phyloP scores from a whole-genome alignment of 2,888 invertebrate genomes.

The Melinaea marsaeus region DNA sequence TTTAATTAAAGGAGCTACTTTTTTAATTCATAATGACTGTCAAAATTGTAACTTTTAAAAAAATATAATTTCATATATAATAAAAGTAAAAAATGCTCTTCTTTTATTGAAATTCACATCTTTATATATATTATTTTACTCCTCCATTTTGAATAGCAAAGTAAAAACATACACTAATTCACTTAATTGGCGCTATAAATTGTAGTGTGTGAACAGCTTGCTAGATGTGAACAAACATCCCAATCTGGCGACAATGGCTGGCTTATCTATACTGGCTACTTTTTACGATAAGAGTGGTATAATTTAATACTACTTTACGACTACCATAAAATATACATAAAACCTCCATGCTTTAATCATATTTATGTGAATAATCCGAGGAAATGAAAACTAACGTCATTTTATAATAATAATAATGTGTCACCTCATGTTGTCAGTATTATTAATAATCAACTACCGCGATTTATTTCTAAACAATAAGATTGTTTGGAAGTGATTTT shows the following conservation, averaged over 20 bases:
- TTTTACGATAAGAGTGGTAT: slow-evolving; percentile 39
- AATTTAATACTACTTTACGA: slow-evolving; percentile 31
- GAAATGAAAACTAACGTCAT: neutral
- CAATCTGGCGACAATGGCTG: slow-evolving; percentile 34
- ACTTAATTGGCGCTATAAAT: neutral
- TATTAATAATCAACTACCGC: neutral
- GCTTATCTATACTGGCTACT: slow-evolving; percentile 38
- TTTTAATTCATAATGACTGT: too few species aligned
- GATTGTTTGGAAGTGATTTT: too few species aligned
- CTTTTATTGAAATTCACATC: too few species aligned
- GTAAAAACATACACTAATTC: neutral
- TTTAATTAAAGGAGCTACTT: too few species aligned
- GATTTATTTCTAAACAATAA: too few species aligned
- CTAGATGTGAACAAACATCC: slow-evolving; percentile 34
- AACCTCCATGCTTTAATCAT: slow-evolving; percentile 24
- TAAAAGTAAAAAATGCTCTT: too few species aligned
- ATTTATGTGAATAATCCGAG: slow-evolving; percentile 16
- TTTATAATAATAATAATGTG: neutral
- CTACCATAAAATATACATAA: slow-evolving; percentile 27
- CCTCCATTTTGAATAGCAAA: too few species aligned
- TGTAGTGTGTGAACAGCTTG: neutral
- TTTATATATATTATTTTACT: too few species aligned
- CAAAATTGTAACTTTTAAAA: too few species aligned
- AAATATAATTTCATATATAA: too few species aligned
- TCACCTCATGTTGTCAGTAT: neutral